Evolutionary conservation across 2,113 vertebrate genomes (phyloP), one percentile per base, ranked within the genome.

Genomic region (Microcebus griseorufus): DNA sequence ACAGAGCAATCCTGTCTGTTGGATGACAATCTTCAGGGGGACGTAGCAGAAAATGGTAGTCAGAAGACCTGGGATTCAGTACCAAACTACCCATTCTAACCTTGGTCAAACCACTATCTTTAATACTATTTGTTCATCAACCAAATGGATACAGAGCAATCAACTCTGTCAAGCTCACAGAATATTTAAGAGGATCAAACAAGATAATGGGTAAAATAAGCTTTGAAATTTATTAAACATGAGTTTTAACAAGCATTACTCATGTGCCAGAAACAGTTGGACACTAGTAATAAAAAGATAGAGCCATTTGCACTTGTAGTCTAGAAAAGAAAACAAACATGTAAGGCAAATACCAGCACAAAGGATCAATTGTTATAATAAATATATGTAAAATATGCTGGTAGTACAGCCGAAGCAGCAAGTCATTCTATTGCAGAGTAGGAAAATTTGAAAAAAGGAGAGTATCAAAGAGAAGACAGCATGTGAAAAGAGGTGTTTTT

Each of bases 101-200:
- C 22, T 23, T 14, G 1, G 20, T 48, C 37, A 67, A 34, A 17
- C 81, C 58, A 64, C 29, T 93, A 1, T 81, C 55, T 95, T 45
- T 91, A 78, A 37, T 10, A 17, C 32, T 73, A 23, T 85, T 51
- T 92, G 39, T 90, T 90, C 55, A 55, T 78, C 82, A 94, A 34
- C 37, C 14, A 64, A 86, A 78, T 25, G 10, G 48, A 22, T 45
- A 58, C 20, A 45, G 27, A 32, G 34, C 10, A 34, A 12, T 81
- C n/a, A 70, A 27, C 10, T 75, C 67, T 91, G 32, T 12, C 65
- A 96, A 92, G 16, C 42, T 72, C 80, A 69, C 62, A 48, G 51
- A 93, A 62, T 51, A 88, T 13, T 55, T 94, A 55, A 94, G 48
- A 83, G 72, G 45, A 88, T 75, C n/a, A 92, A 80, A 90, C 73